Evolutionary conservation across 2,113 vertebrate genomes (phyloP).

Genomic region (Cavia porcellus): DNA sequence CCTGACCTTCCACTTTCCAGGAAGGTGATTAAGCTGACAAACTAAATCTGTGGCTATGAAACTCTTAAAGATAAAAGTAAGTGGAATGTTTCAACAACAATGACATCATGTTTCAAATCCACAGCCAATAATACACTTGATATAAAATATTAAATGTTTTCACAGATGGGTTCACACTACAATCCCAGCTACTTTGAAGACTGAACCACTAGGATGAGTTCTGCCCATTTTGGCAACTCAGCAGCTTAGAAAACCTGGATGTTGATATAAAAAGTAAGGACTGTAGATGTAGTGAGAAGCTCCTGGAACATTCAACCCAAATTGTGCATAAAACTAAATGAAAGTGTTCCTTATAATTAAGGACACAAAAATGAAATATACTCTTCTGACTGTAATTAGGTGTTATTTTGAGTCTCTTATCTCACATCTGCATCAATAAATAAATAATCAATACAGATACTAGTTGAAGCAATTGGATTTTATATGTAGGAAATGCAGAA

Average conservation of each 20-base stretch:
- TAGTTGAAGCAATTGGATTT: too few species aligned
- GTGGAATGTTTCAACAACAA: neutral
- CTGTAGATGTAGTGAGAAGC: neutral
- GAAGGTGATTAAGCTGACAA: too few species aligned
- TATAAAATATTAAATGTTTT: neutral
- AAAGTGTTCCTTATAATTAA: neutral
- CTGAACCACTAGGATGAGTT: neutral
- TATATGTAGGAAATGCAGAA: too few species aligned
- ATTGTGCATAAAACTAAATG: neutral
- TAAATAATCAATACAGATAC: neutral
- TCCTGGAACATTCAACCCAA: neutral
- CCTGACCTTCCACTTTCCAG: too few species aligned
- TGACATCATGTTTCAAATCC: neutral
- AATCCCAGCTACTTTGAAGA: neutral
- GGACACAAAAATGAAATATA: neutral
- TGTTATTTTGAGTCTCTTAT: neutral
- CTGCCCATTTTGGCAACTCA: neutral
- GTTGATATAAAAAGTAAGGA: neutral
- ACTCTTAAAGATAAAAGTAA: neutral
- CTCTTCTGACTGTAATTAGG: neutral
- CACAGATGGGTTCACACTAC: too few species aligned
- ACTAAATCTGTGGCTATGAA: too few species aligned
- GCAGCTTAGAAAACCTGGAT: neutral
- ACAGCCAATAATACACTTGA: accelerated
- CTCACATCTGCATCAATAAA: neutral